Evolutionary conservation across 1,140 invertebrate genomes (phyloP), one percentile per base, ranked within the genome.

Genomic region (Nasonia longicornis): DNA sequence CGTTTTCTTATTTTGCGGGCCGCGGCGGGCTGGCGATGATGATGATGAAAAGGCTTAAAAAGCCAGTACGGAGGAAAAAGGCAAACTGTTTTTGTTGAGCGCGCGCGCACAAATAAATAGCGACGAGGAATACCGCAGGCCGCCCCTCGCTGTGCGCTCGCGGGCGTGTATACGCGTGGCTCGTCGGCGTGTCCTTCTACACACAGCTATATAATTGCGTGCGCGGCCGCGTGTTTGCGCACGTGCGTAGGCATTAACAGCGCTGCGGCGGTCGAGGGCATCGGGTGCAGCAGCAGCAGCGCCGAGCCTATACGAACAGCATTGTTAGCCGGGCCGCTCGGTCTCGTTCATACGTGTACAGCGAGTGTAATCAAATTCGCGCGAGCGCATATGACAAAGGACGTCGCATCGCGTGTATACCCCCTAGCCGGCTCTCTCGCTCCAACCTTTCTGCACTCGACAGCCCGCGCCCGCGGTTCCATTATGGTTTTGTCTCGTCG

Each of bases 11-110:
- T 88, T 87, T 87, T 84, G 85, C 82, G 83, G 84, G 31, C 31
- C 31, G 31, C 4, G 31, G 31, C 31, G 10, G 8, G 45, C 8
- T 48, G 45, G 10, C 10, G 45, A 48, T 48, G 45, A 48, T 48
- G 58, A 82, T 85, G 86, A 85, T 87, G 83, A 89, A 87, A 89
- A 85, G 81, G 84, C 86, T 85, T 86, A 85, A 85, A 88, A 85
- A 87, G 80, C 71, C 77, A 70, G 63, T 75, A 74, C 75, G 77
- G 52, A 52, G 48, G 48, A 83, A 86, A 84, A 86, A 83, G 81
- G 83, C 83, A 86, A 87, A 86, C 81, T 86, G 85, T 87, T 88
- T 86, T 86, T 82, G 75, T 81, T 29, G 58, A 16, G 77, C 29
- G 64, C 26, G 26, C 26, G 10, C 14, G 73, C 20, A 31, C 22